Evolutionary conservation across 2,113 vertebrate species (phyloP), one percentile per base, ranked within the genome.

Genomic region (Ammospiza nelsoni): DNA sequence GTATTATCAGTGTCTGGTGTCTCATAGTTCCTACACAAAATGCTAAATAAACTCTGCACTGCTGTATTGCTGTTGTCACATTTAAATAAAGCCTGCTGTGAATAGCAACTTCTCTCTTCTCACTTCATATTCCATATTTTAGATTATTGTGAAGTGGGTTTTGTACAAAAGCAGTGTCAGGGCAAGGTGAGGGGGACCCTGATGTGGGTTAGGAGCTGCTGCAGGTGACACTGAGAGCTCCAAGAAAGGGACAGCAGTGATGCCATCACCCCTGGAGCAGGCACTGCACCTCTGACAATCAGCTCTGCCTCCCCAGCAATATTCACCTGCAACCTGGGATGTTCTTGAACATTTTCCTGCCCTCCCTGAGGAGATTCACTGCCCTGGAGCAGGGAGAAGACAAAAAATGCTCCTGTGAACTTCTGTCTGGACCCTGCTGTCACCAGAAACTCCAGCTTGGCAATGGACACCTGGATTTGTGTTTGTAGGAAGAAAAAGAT

Each of bases 321-420:
- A 5, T 0, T 39, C 37, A 28, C 80, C 72, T 54, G 5, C 22
- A 61, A 23, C 48, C 43, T 2, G 9, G 75, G n/a, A 9, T 49
- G n/a, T 62, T 31, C 51, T 23, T 29, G 11, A 9, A 6, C 0
- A 0, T 75, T 46, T 7, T 23, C 59, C 39, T 72, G 58, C 0
- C 5, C 33, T 73, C 6, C 59, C 25, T 6, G 5, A 16, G 61
- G 52, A 52, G 62, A 10, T 7, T 1, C 12, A 1, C 2, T 0
- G 31, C 51, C 52, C 25, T 23, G 27, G 48, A 24, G 61, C 29
- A 22, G 27, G 5, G 17, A 4, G 8, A 69, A 29, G 43, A 11
- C 20, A n/a, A 17, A 37, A 84, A 44, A 12, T 22, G 33, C 14
- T 87, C 37, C 20, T 31, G 51, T 31, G 33, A 54, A 24, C 6